These are phyloP conservation scores for Uria lomvia DNA, from an alignment of 2,113 vertebrate genomes.

Conservation along the genomic window DNA sequence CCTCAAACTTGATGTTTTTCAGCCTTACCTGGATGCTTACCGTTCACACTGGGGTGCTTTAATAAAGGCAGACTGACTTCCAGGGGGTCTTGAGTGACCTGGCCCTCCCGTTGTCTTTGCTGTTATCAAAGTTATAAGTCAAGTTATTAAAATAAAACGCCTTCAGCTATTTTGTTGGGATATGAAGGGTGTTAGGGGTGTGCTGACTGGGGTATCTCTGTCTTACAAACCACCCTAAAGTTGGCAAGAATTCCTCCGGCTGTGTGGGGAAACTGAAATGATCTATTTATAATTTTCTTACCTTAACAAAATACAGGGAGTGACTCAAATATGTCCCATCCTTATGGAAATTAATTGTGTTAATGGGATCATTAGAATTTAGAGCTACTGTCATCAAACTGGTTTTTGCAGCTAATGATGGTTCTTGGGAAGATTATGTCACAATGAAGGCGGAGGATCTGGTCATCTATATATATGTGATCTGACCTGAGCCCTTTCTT, in stretches of 20 bases:
- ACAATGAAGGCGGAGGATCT: slow-evolving; percentile 55
- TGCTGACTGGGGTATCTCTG: neutral
- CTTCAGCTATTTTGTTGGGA: neutral
- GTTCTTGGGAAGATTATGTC: slow-evolving; percentile 49
- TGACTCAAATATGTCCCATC: slow-evolving; percentile 55
- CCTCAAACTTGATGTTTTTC: neutral
- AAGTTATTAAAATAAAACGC: neutral
- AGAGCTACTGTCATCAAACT: slow-evolving; percentile 54
- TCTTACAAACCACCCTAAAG: neutral
- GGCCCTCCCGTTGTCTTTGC: neutral
- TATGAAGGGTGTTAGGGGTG: neutral
- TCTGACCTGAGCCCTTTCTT: slow-evolving; percentile 44
- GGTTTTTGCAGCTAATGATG: slow-evolving; percentile 67
- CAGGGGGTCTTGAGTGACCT: neutral
- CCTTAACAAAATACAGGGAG: slow-evolving; percentile 53
- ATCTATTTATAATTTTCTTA: slow-evolving; percentile 41
- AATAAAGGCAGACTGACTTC: neutral
- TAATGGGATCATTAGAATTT: slow-evolving; percentile 61
- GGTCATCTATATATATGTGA: slow-evolving; percentile 49
- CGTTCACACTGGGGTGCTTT: neutral
- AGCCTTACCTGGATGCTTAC: neutral
- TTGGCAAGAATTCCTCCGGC: neutral
- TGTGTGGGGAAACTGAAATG: neutral
- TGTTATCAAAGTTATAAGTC: neutral
- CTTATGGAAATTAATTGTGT: slow-evolving; percentile 67